A percentile compares a stretch with the other conserved stretches of the same genome.
phyloP scores from a whole-genome alignment of 2,888 invertebrate species.

The Sycophila texana region DNA sequence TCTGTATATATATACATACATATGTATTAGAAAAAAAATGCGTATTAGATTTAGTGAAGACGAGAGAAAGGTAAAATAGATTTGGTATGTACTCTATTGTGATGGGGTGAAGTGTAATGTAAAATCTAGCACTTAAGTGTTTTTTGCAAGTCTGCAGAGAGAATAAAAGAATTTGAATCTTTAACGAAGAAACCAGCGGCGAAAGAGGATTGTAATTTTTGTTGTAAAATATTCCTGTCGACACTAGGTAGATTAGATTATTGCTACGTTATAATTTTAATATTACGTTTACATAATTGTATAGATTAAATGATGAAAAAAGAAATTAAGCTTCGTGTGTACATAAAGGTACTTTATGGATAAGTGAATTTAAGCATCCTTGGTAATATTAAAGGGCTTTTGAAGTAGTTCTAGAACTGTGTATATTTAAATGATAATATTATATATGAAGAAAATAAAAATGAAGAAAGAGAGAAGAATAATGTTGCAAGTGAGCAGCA shows the following conservation, averaged over 20 bases:
- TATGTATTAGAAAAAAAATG: conserved; percentile 39
- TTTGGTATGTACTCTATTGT: conserved; percentile 67
- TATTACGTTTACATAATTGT: conserved; percentile 73
- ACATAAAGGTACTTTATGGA: conserved; percentile 68
- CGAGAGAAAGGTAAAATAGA: conserved; percentile 62
- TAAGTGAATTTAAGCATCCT: conserved; percentile 70
- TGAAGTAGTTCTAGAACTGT: conserved; percentile 62
- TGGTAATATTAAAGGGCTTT: conserved; percentile 70
- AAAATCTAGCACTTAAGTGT: conserved; percentile 64
- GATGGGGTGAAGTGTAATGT: conserved; percentile 70
- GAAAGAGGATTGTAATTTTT: conserved; percentile 68
- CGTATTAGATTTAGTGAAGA: conserved; percentile 57
- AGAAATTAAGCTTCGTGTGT: conserved; percentile 70
- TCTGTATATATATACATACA: conserved; percentile 64
- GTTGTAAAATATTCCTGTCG: conserved; percentile 74
- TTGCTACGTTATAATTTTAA: conserved; percentile 74
- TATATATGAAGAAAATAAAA: conserved; percentile 52
- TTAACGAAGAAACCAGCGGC: conserved; percentile 44
- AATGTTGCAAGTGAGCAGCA: conserved; percentile 57
- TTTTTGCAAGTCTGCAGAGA: conserved; percentile 35
- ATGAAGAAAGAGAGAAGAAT: conserved; percentile 57
- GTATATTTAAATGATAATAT: conserved; percentile 57
- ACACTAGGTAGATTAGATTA: conserved; percentile 71
- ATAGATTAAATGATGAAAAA: conserved; percentile 68
- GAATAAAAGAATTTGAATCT: conserved; percentile 54